Percentiles rank a stretch among this genome's conserved stretches.
These are phyloP conservation scores for Drosophila sordidapex DNA, from an alignment of 2,888 invertebrate genomes.

Conservation along the genomic window DNA sequence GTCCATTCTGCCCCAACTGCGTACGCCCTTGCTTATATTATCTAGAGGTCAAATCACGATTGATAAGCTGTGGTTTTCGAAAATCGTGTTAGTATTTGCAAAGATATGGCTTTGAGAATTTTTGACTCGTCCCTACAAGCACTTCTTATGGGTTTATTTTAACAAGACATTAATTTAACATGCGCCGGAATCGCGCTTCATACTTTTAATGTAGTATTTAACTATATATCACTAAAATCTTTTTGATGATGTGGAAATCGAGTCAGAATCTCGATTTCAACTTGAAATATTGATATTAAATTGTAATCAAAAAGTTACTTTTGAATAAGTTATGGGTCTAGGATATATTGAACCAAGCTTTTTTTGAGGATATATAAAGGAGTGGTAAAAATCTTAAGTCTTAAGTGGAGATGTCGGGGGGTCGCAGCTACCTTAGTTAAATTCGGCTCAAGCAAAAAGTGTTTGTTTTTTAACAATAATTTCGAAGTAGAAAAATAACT, in stretches of 20 bases:
- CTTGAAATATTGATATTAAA: neutral
- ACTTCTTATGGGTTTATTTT: neutral
- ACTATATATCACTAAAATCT: neutral
- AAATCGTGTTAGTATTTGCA: neutral
- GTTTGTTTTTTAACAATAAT: neutral
- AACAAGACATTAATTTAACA: neutral
- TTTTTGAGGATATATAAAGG: too few relatives aligned
- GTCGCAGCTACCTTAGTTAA: neutral
- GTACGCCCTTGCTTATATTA: neutral
- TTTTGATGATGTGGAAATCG: neutral
- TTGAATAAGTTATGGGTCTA: too few relatives aligned
- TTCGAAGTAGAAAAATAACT: neutral
- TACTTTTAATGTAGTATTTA: neutral
- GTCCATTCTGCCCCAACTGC: neutral
- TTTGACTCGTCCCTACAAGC: neutral
- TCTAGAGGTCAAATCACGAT: neutral
- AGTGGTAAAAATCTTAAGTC: neutral
- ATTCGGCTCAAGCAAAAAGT: neutral
- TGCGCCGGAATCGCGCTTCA: rapidly evolving
- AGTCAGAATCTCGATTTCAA: too few relatives aligned
- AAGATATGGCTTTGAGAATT: neutral
- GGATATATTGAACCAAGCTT: too few relatives aligned
- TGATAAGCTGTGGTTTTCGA: neutral
- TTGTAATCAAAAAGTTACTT: neutral
- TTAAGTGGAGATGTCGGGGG: too few relatives aligned